Evolutionary conservation across 2,888 invertebrate species (phyloP).

Genomic region (Drosophila subquinaria): DNA sequence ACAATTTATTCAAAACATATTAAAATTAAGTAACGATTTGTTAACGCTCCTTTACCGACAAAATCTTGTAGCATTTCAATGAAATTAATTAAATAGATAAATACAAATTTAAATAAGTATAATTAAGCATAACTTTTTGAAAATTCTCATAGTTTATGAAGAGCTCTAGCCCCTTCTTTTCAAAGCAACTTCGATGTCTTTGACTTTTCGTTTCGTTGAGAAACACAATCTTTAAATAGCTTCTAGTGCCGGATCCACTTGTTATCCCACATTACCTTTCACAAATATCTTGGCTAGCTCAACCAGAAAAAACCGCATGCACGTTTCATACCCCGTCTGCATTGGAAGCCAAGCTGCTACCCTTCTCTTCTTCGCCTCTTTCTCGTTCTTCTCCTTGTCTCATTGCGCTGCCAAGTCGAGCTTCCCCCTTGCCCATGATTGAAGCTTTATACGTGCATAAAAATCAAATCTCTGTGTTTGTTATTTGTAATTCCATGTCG

Average conservation of each 20-base stretch:
- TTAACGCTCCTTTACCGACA: no score
- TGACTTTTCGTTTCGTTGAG: slow-evolving; percentile 7
- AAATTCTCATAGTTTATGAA: no score
- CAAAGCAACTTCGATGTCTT: background rate
- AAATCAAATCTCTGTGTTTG: slow-evolving; percentile 77
- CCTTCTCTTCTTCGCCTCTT: background rate
- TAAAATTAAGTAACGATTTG: no score
- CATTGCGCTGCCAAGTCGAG: background rate
- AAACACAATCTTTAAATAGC: slow-evolving; percentile 19
- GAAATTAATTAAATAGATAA: no score
- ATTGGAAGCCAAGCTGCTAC: slow-evolving; percentile 31
- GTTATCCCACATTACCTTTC: slow-evolving; percentile 54
- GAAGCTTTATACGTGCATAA: slow-evolving; percentile 71
- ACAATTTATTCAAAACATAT: no score
- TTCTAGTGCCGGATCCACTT: slow-evolving; percentile 28
- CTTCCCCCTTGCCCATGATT: slow-evolving; percentile 26
- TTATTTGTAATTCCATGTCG: slow-evolving; percentile 72
- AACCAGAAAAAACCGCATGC: slow-evolving; percentile 49
- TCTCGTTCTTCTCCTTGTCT: no score
- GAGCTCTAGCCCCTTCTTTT: background rate
- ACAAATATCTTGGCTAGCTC: slow-evolving; percentile 53
- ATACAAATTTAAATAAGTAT: no score
- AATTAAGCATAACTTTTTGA: no score
- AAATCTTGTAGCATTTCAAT: no score
- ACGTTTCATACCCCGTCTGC: slow-evolving; percentile 27